Evolutionary conservation across 2,113 vertebrate genomes (phyloP).

Genomic region (Semnornis frantzii): DNA sequence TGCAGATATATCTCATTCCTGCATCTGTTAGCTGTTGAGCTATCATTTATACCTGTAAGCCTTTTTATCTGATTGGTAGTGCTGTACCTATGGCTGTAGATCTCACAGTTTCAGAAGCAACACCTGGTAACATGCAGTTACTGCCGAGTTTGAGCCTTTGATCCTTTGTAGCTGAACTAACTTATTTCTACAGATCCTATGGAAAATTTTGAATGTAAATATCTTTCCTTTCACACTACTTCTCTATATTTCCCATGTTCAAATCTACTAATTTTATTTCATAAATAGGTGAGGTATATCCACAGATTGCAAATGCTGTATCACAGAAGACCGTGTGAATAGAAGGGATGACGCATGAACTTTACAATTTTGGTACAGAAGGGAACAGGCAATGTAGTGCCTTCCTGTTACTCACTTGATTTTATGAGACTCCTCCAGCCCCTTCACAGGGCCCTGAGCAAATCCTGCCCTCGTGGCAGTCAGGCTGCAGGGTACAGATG

Average conservation of each 20-base stretch:
- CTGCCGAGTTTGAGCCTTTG: not conserved
- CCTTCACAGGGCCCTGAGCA: not conserved
- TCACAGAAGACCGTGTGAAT: not conserved
- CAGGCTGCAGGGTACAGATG: not conserved
- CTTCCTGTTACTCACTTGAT: not conserved
- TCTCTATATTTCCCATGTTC: not conserved
- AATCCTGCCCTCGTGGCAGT: not conserved
- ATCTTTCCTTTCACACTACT: not conserved
- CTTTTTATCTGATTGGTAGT: not conserved
- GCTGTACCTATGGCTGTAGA: not conserved
- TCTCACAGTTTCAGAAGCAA: not conserved
- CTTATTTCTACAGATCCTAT: not conserved
- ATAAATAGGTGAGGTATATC: not conserved
- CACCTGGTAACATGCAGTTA: not conserved
- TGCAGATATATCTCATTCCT: not conserved
- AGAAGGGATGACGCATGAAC: not conserved
- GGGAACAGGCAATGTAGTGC: not conserved
- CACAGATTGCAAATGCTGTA: not conserved
- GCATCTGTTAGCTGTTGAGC: not conserved
- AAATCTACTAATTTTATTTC: not conserved
- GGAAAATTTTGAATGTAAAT: not conserved
- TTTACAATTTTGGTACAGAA: not conserved
- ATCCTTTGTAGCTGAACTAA: not conserved
- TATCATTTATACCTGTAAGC: not conserved
- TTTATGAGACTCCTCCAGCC: not conserved